phyloP scores from a whole-genome alignment of 2,888 invertebrate species.

The Megamerina dolium region DNA sequence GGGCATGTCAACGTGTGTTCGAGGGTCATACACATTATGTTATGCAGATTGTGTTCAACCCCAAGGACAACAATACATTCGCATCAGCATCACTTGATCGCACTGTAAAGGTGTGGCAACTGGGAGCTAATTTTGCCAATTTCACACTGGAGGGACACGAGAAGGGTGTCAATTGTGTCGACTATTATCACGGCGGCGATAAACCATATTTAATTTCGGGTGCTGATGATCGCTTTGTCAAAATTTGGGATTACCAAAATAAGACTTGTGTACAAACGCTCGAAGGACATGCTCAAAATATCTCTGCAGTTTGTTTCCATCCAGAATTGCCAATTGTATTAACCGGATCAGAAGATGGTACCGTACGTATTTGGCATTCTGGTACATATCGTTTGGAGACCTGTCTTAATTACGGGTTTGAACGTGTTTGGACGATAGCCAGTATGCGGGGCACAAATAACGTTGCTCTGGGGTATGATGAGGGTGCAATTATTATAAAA shows the following conservation, averaged over 20 bases:
- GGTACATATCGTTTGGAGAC: constrained; percentile 96
- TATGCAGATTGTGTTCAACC: constrained; percentile 99
- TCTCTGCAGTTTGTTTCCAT: constrained; percentile 93
- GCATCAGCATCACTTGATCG: constrained; percentile 98
- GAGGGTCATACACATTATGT: constrained; percentile 99
- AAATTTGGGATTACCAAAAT: constrained; percentile 99
- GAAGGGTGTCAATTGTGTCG: constrained; percentile 98
- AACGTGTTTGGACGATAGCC: constrained; percentile 95
- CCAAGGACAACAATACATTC: constrained; percentile 99
- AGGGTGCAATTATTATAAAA: constrained; percentile 49
- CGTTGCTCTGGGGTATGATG: constrained; percentile 77
- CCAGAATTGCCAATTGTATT: constrained; percentile 95
- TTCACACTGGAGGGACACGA: constrained; percentile 98
- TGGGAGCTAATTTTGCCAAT: constrained; percentile 95
- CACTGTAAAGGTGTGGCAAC: constrained; percentile 97
- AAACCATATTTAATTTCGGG: constrained; percentile 99
- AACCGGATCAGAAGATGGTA: constrained; percentile 97
- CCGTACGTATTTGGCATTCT: constrained; percentile 96
- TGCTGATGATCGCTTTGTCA: constrained; percentile 94
- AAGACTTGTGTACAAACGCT: constrained; percentile 98
- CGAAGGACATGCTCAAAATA: constrained; percentile 95
- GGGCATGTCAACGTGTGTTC: constrained; percentile 97
- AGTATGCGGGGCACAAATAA: constrained; percentile 92
- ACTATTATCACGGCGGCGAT: constrained; percentile 98
- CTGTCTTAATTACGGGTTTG: constrained; percentile 95